Evolutionary conservation across 2,797 vertebrate species (phyloP).

Genomic region (Sebastes reedi): DNA sequence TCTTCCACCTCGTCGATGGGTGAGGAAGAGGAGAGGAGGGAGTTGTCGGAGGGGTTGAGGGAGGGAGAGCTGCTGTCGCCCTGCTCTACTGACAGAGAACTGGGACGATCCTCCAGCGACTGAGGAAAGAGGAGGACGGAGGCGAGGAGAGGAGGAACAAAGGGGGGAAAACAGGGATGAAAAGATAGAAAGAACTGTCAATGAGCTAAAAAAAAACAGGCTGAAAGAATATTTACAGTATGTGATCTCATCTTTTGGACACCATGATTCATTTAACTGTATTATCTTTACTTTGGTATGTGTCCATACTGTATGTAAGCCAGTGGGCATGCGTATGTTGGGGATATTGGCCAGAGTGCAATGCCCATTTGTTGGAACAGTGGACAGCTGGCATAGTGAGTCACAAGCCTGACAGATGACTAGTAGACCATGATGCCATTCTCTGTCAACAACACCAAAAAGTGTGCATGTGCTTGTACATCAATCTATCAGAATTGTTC

Average conservation of each 20-base stretch:
- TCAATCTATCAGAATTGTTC: conserved; percentile 20
- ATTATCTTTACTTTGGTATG: neutral
- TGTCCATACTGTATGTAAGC: neutral
- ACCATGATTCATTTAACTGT: neutral
- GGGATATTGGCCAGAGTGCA: conserved; percentile 21
- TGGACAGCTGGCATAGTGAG: conserved; percentile 72
- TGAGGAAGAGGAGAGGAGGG: conserved; percentile 95
- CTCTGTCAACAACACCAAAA: conserved; percentile 56
- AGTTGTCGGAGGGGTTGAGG: conserved; percentile 96
- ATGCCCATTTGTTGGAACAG: conserved; percentile 53
- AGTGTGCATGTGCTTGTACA: neutral
- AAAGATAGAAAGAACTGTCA: neutral
- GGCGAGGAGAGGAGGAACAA: neutral
- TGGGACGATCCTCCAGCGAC: conserved; percentile 96
- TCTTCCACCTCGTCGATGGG: conserved; percentile 97
- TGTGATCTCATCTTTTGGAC: neutral
- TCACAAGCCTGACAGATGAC: conserved; percentile 70
- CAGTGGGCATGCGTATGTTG: conserved; percentile 21
- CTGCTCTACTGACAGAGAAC: conserved; percentile 93
- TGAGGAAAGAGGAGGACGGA: conserved; percentile 47
- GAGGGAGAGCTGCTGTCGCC: conserved; percentile 96
- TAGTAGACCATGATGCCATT: conserved; percentile 47
- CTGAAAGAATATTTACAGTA: neutral
- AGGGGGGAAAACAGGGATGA: neutral
- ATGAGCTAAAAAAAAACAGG: neutral